Percentiles rank a stretch among this genome's conserved stretches.
These are phyloP conservation scores for Pachyuromys duprasi DNA, from an alignment of 2,797 vertebrate genomes.

Conservation along the genomic window DNA sequence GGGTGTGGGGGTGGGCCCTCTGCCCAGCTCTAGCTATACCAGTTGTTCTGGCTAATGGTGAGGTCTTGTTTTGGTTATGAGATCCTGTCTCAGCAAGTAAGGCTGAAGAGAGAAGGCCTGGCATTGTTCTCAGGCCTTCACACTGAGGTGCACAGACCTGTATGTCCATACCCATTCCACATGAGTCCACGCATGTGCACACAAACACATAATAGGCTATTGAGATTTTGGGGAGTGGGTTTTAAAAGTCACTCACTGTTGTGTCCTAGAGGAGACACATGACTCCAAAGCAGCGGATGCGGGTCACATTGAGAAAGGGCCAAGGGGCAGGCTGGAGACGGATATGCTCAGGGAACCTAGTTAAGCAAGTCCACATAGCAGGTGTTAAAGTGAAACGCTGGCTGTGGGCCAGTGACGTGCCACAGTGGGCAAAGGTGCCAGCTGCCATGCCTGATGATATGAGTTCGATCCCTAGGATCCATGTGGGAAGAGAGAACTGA, in stretches of 20 bases:
- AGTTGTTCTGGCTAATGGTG: neutral
- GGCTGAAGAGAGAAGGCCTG: no score
- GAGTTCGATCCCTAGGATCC: neutral
- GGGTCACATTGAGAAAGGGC: neutral
- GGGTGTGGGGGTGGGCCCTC: neutral
- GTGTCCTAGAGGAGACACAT: neutral
- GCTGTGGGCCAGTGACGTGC: neutral
- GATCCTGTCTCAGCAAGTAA: neutral
- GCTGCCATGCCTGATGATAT: no score
- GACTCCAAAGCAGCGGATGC: neutral
- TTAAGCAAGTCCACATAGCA: neutral
- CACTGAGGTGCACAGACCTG: neutral
- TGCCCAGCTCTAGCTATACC: no score
- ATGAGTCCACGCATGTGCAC: neutral
- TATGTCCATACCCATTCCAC: no score
- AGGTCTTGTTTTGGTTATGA: neutral
- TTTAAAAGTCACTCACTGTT: neutral
- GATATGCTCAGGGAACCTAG: neutral
- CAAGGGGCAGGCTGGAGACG: conserved; percentile 31
- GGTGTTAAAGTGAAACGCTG: neutral
- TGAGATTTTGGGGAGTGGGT: neutral
- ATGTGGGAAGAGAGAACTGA: neutral
- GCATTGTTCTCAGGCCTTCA: neutral
- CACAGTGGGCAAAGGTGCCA: neutral
- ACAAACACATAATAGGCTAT: neutral